phyloP scores from a whole-genome alignment of 2,113 vertebrate genomes.

The Corvus moneduloides region DNA sequence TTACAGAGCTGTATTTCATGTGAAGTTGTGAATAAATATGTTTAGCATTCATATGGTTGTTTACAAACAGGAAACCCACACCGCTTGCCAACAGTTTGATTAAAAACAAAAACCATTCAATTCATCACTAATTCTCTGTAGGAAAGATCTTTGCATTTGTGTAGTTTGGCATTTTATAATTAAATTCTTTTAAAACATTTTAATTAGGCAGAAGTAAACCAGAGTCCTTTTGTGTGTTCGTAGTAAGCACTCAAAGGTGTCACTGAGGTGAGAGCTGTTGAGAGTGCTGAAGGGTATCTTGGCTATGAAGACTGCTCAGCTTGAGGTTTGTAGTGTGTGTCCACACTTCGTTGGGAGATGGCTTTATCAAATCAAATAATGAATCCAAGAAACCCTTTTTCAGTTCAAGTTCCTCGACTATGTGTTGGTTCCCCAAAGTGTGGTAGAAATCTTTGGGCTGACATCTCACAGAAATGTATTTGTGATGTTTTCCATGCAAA shows the following conservation, averaged over 20 bases:
- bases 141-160: conserved; percentile 70
- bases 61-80: conserved; percentile 70
- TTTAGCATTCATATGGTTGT: conserved; percentile 71
- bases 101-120: conserved; percentile 59
- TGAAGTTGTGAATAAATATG: conserved; percentile 77
- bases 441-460: not conserved
- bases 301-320: not conserved
- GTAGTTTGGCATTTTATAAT: conserved; percentile 65
- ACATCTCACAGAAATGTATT: not conserved
- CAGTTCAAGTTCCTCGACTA: not conserved
- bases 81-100: conserved; percentile 71
- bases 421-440: not conserved
- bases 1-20: conserved; percentile 71
- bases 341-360: not conserved
- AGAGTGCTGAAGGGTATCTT: not conserved
- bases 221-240: conserved; percentile 35
- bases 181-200: conserved; percentile 71
- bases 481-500: not conserved
- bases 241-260: conserved; percentile 2
- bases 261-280: not conserved
- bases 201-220: conserved; percentile 67
- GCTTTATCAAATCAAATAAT: not conserved
- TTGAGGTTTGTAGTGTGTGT: not conserved
- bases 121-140: conserved; percentile 68
- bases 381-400: not conserved